Evolutionary conservation across 2,888 invertebrate species (phyloP), one percentile per base, ranked within the genome.

Genomic region (Adelognathus sp.): DNA sequence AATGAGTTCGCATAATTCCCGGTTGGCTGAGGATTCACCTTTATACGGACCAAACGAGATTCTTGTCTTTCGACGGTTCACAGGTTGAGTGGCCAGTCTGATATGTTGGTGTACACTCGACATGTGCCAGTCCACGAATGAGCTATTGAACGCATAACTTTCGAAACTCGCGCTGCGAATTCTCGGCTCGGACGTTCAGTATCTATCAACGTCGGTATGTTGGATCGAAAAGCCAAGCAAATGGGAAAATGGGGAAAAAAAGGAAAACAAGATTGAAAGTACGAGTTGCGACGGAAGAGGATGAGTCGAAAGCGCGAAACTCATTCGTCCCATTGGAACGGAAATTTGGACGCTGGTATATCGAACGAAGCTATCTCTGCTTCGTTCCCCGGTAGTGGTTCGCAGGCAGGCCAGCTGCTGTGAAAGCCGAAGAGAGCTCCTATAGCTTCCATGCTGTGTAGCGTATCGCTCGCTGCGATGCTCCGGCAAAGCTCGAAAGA

Each of bases 291-390:
- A 46, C 2, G 54, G 46, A 6, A 29, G 67, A 50, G 21, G 36
- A 50, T 27, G 9, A 29, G 39, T 14, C 36, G 31, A 36, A 66
- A 66, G 33, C 61, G 46, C 52, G 41, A 67, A 72, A 56, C 72
- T 74, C 60, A 39, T 72, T 56, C 50, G 29, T 56, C 29, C 67
- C 61, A 67, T 56, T 72, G 39, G 52, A 73, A 63, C 72, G 72
- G 77, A 77, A 73, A 77, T 77, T 77, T 73, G 54, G 67, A 50
- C 44, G 54, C 61, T 56, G 44, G 72, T 60, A 71, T 66, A 77
- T 72, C 76, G 54, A 18, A 16, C 41, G 33, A 18, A 50, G 67
- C 36, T 72, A 72, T 77, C 63, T 77, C 56, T 54, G 41, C 18
- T 52, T 24, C 50, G 39, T 50, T n/a, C 66, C 52, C 56, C 41